Conservation (phyloP, 2,113 vertebrate genomes). For the Phalacrocorax pelagicus region DNA sequence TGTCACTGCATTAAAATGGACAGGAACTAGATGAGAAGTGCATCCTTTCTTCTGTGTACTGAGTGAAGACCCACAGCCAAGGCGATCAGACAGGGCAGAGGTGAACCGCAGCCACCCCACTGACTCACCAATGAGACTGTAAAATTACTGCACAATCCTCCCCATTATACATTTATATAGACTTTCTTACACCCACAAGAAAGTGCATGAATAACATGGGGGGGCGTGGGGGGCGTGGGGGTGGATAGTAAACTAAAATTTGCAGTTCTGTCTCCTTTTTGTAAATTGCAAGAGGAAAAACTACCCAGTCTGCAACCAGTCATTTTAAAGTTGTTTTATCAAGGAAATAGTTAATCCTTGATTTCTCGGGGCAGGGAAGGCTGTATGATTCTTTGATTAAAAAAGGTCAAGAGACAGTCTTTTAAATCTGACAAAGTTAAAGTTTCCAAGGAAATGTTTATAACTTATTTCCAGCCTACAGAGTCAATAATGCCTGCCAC, state of each 20-base stretch:
- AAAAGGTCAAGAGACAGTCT: background rate
- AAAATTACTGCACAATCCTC: background rate
- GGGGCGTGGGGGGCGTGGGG: too few species aligned
- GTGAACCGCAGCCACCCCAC: background rate
- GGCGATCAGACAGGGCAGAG: background rate
- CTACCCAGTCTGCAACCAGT: rapidly evolving
- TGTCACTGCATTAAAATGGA: rapidly evolving
- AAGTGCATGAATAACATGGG: background rate
- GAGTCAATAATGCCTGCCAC: background rate
- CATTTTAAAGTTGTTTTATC: background rate
- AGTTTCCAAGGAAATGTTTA: background rate
- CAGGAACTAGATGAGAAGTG: background rate
- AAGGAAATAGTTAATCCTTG: background rate
- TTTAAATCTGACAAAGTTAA: background rate
- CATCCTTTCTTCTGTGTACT: background rate
- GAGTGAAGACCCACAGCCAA: background rate
- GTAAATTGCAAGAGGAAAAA: background rate
- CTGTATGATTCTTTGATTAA: background rate
- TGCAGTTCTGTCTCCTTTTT: background rate
- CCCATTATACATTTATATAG: background rate
- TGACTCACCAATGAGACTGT: background rate
- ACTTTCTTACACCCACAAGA: background rate
- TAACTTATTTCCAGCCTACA: background rate
- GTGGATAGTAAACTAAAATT: background rate
- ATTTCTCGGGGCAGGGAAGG: rapidly evolving